Percentiles rank a stretch among this genome's conserved stretches.
Evolutionary conservation across 2,888 invertebrate species (phyloP).

Genomic region (Lobophora halterata): DNA sequence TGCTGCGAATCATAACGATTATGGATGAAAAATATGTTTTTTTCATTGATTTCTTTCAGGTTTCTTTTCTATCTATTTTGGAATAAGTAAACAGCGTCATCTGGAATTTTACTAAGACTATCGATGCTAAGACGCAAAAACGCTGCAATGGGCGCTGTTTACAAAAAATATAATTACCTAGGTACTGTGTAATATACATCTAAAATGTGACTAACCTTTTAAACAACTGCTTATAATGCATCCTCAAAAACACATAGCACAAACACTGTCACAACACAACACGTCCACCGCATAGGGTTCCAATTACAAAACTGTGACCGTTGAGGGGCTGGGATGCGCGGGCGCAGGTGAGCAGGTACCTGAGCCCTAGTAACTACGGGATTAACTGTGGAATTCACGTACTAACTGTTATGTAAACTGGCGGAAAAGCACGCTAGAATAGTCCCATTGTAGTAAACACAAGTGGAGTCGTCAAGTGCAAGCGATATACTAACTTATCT

Average conservation of each 20-base stretch:
- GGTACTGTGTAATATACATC: too few species aligned
- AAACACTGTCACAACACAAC: conserved; percentile 48
- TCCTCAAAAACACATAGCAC: conserved; percentile 48
- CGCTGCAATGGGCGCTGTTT: too few species aligned
- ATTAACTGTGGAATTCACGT: too few species aligned
- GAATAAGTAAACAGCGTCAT: too few species aligned
- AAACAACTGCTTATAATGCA: conserved; percentile 75
- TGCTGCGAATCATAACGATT: too few species aligned
- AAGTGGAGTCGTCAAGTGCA: conserved; percentile 50
- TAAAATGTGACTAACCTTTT: conserved; percentile 71
- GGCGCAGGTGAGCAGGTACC: conserved; percentile 25
- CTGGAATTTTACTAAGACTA: too few species aligned
- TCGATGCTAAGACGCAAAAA: too few species aligned
- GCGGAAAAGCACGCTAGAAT: conserved; percentile 28
- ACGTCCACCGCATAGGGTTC: conserved; percentile 35
- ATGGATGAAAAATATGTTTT: too few species aligned
- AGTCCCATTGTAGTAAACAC: conserved; percentile 28
- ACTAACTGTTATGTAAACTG: conserved; percentile 21
- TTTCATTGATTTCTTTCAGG: too few species aligned
- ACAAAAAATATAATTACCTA: too few species aligned
- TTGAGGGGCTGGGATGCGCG: conserved; percentile 29
- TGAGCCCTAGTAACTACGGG: conserved; percentile 21
- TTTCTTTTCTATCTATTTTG: too few species aligned
- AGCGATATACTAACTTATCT: conserved; percentile 45
- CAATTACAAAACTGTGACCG: conserved; percentile 23